Percentiles rank a stretch among this genome's conserved stretches.
Conservation (phyloP, 2,797 vertebrate genomes). For the Bucorvus abyssinicus region DNA sequence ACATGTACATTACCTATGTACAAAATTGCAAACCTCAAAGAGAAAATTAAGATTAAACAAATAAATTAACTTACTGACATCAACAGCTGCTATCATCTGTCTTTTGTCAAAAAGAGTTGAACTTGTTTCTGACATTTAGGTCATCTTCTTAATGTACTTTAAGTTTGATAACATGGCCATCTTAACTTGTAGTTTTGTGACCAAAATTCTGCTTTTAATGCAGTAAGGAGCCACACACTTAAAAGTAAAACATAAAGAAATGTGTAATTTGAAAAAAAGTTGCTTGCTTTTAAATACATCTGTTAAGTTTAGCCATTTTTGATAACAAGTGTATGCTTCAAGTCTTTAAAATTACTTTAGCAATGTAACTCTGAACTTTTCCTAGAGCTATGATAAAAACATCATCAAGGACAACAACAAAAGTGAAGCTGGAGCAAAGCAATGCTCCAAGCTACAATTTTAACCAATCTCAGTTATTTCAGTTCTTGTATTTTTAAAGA, state of each 20-base stretch:
- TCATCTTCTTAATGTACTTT: neutral
- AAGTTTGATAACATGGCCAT: neutral
- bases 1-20: neutral
- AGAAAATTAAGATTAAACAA: neutral
- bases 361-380: slow-evolving; percentile 17
- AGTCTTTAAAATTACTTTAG: slow-evolving; percentile 4
- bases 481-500: neutral
- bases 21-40: neutral
- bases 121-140: neutral
- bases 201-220: neutral
- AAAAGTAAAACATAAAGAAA: neutral
- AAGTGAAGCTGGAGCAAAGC: slow-evolving; percentile 3
- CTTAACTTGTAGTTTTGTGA: neutral
- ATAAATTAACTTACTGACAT: neutral
- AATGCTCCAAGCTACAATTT: slow-evolving; percentile 7
- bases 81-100: neutral
- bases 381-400: slow-evolving; percentile 36
- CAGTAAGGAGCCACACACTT: neutral
- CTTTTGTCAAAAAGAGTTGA: neutral
- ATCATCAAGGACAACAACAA: slow-evolving; percentile 11
- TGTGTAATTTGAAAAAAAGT: neutral
- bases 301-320: slow-evolving; percentile 2
- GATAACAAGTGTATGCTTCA: neutral
- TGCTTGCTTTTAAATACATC: neutral
- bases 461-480: neutral